These are phyloP conservation scores for Drosophila rhopaloa DNA, from an alignment of 1,140 invertebrate genomes.

Conservation along the genomic window DNA sequence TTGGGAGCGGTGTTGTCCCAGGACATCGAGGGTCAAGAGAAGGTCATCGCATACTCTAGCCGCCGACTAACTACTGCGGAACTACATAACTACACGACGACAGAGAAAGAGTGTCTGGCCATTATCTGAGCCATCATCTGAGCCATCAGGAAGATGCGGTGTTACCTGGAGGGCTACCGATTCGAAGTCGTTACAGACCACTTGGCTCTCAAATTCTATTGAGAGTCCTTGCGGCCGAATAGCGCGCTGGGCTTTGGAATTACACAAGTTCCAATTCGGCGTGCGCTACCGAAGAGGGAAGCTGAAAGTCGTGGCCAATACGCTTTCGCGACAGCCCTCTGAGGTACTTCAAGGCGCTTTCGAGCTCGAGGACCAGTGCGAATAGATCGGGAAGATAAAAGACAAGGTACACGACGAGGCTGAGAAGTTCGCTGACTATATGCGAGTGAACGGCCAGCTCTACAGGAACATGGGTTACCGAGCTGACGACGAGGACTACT, in stretches of 20 bases:
- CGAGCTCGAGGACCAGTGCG: neutral
- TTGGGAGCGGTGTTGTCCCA: neutral
- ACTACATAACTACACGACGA: neutral
- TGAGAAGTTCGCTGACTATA: neutral
- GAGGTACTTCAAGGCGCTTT: neutral
- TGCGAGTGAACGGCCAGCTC: no score
- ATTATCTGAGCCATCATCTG: neutral
- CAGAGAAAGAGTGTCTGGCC: neutral
- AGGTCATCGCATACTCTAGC: neutral
- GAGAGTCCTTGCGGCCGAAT: neutral
- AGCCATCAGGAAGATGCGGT: neutral
- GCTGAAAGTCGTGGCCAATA: neutral
- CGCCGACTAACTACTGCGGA: neutral
- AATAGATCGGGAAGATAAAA: neutral
- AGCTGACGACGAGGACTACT: no score
- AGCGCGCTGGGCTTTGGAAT: neutral
- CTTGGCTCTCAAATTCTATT: neutral
- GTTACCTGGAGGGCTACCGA: neutral
- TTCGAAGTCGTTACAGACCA: neutral
- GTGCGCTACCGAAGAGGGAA: neutral
- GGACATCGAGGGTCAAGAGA: neutral
- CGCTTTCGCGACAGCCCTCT: neutral
- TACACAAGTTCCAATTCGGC: neutral
- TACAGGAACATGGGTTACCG: no score
- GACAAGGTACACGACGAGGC: neutral